Evolutionary conservation across 2,113 vertebrate species (phyloP), one percentile per base, ranked within the genome.

Genomic region (Mesitornis unicolor): DNA sequence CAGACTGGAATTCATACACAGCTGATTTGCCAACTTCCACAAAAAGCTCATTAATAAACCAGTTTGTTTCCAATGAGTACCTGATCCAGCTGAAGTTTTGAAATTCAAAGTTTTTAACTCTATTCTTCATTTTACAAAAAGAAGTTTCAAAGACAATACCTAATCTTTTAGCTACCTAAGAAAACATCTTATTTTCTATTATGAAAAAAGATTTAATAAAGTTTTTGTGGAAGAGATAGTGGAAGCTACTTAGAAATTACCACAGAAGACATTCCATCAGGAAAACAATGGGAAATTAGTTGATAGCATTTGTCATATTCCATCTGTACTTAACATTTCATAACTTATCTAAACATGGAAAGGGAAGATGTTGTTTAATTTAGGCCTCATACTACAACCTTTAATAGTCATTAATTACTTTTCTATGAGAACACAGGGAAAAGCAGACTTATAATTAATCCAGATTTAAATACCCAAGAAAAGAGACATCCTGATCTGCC

Each of bases 281-380:
- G 93, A 90, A 94, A 90, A 47, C 63, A 77, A 63, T 77, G 50
- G 64, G 90, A 96, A 94, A 91, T 16, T 45, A 17, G 48, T 76
- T 89, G 69, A 91, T 48, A 79, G 16, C 42, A 45, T 83, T 94
- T 96, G 90, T 93, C 94, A 88, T 95, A 92, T 87, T 92, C 73
- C 84, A 84, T 82, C 80, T 92, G 77, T 91, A 92, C 87, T 95
- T 95, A 95, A 91, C 84, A 94, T 87, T 71, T 89, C 77, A 89
- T 75, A 89, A 85, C 53, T 96, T 95, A 94, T 96, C 88, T 96
- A 95, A 93, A 93, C 90, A 92, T 38, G 56, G 45, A 67, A 95
- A 84, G 33, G 82, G 71, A 95, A 96, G 83, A 84, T 4, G 0
- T 91, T 94, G 88, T 96, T 95, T 96, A 93, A 95, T 85, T 89